Percentiles rank a stretch among this genome's conserved stretches.
Evolutionary conservation across 2,113 vertebrate genomes (phyloP).

Genomic region (Lontra canadensis): DNA sequence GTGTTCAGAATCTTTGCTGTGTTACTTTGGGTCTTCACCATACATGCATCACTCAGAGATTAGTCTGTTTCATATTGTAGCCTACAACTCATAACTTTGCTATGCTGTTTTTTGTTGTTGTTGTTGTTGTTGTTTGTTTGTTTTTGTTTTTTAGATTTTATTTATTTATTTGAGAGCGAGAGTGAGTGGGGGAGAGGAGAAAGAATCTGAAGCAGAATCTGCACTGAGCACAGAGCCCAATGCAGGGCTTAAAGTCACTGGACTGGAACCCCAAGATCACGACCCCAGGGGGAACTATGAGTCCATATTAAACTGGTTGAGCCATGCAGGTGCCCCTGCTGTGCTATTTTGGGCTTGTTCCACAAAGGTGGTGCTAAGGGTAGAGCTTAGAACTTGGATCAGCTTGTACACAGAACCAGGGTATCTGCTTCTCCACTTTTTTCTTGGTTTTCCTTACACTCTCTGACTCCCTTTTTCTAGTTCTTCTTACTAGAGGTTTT

Average conservation of each 20-base stretch:
- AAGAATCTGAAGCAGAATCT: not conserved
- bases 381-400: not conserved
- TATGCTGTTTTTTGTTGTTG: not conserved
- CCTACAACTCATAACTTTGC: not conserved
- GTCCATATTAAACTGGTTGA: fast-evolving
- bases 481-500: not conserved
- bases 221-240: not conserved
- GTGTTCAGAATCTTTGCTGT: not conserved
- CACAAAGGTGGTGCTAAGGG: not conserved
- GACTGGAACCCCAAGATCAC: not conserved
- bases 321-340: not conserved
- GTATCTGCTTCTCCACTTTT: not conserved
- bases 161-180: not conserved
- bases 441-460: not conserved
- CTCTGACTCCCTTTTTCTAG: not conserved
- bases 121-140: too few relatives aligned
- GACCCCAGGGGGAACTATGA: not conserved
- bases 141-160: not conserved
- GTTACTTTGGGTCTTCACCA: not conserved
- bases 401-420: not conserved
- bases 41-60: not conserved
- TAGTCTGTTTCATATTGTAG: not conserved
- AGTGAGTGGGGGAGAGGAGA: not conserved
- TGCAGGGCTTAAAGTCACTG: not conserved
- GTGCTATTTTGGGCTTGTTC: not conserved